Evolutionary conservation across 1,140 invertebrate genomes (phyloP).

Genomic region (Drosophila miranda): DNA sequence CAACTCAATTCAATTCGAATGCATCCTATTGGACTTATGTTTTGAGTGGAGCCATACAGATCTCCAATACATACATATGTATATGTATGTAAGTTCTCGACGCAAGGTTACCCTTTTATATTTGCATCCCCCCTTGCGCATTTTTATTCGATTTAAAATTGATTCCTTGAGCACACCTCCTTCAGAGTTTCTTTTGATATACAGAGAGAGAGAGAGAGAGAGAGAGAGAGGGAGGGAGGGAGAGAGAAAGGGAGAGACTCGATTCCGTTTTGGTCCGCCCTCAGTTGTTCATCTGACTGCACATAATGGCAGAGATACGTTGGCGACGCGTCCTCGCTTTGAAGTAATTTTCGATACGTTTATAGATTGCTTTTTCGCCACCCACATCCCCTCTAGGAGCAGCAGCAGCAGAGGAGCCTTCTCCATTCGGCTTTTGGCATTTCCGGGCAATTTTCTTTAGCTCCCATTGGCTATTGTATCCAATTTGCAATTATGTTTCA

Average conservation of each 20-base stretch:
- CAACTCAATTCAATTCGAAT: no score
- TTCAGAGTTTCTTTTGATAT: neutral
- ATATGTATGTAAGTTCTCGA: no score
- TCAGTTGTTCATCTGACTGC: constrained; percentile 38
- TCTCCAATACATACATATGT: no score
- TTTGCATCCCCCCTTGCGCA: no score
- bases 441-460: constrained; percentile 54
- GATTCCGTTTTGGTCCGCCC: constrained; percentile 2
- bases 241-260: neutral
- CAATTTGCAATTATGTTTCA: constrained; percentile 72
- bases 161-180: neutral
- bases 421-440: constrained; percentile 39
- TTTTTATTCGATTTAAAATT: no score
- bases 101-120: no score
- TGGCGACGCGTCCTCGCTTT: constrained; percentile 39
- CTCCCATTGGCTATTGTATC: constrained; percentile 48
- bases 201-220: neutral
- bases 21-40: no score
- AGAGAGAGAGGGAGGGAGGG: neutral
- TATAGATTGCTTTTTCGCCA: constrained; percentile 42
- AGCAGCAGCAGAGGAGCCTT: neutral
- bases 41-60: no score
- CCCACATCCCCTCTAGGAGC: no score
- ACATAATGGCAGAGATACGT: constrained; percentile 23
- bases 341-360: constrained; percentile 49